phyloP scores from a whole-genome alignment of 2,888 invertebrate genomes.

The Microctonus hyperodae region DNA sequence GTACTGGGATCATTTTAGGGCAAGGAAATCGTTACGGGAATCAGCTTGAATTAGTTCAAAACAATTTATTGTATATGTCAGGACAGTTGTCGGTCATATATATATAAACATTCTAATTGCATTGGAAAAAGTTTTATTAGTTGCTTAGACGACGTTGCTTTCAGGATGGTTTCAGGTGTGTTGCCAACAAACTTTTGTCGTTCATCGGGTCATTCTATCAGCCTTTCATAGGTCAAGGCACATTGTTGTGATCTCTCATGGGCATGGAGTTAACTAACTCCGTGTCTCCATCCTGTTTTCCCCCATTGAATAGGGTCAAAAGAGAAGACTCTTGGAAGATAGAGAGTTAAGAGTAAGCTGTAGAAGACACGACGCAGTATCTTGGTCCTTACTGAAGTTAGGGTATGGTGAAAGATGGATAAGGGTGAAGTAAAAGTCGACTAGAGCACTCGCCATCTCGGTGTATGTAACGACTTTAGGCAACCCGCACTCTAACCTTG shows the following conservation, averaged over 20 bases:
- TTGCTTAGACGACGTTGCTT: not conserved
- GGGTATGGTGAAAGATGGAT: not conserved
- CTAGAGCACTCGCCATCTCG: conserved; percentile 16
- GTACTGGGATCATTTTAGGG: not conserved
- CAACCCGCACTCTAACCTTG: conserved; percentile 14
- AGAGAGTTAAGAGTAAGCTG: conserved; percentile 9
- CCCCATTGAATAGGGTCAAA: conserved; percentile 5
- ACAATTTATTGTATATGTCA: not conserved
- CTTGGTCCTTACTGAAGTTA: not conserved
- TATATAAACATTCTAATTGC: not conserved
- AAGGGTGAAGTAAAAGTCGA: conserved; percentile 6
- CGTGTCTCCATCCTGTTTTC: not conserved
- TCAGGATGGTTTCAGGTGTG: conserved; percentile 33
- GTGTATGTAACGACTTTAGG: conserved; percentile 25
- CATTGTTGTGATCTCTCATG: conserved; percentile 33
- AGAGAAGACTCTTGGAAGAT: not conserved
- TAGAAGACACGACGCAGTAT: not conserved
- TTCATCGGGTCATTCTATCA: conserved; percentile 38
- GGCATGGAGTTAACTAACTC: conserved; percentile 34
- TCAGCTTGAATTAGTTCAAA: not conserved
- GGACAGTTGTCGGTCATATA: not conserved
- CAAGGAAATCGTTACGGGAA: not conserved
- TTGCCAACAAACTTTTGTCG: conserved; percentile 33
- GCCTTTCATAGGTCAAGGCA: conserved; percentile 39
- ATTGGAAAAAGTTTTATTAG: not conserved